phyloP scores from a whole-genome alignment of 2,797 vertebrate genomes.

The Dermochelys coriacea region DNA sequence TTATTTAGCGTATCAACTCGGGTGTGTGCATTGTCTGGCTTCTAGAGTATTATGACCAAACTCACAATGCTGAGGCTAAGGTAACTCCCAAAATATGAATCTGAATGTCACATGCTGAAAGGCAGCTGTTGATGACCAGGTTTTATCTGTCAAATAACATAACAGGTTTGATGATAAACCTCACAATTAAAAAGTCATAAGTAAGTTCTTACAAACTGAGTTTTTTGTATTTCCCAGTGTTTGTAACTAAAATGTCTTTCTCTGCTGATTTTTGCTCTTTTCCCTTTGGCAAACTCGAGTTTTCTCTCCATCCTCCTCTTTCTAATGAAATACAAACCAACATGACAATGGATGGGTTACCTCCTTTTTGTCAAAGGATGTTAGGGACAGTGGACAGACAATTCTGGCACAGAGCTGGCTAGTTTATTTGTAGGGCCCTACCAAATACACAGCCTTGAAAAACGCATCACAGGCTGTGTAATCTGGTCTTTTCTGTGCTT shows the following conservation, averaged over 20 bases:
- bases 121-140: slow-evolving; percentile 44
- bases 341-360: slow-evolving; percentile 39
- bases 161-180: slow-evolving; percentile 31
- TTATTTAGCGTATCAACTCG: slow-evolving; percentile 68
- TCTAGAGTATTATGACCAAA: slow-evolving; percentile 58
- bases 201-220: not conserved
- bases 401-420: slow-evolving; percentile 45
- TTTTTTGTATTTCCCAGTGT: slow-evolving; percentile 16
- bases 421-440: not conserved
- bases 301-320: slow-evolving; percentile 44
- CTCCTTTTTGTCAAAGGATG: slow-evolving; percentile 67
- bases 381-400: slow-evolving; percentile 71
- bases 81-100: slow-evolving; percentile 68
- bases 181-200: slow-evolving; percentile 34
- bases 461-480: too few relatives aligned
- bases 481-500: too few relatives aligned
- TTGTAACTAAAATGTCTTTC: slow-evolving; percentile 20
- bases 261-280: slow-evolving; percentile 44
- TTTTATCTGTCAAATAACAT: slow-evolving; percentile 48
- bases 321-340: slow-evolving; percentile 61
- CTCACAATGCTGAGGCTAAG: slow-evolving; percentile 62
- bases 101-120: slow-evolving; percentile 61
- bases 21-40: slow-evolving; percentile 74
- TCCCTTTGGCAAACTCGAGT: slow-evolving; percentile 41
- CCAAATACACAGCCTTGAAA: too few relatives aligned